These are phyloP conservation scores for Halcyon smyrnensis DNA, from an alignment of 2,797 vertebrate species.

Conservation along the genomic window DNA sequence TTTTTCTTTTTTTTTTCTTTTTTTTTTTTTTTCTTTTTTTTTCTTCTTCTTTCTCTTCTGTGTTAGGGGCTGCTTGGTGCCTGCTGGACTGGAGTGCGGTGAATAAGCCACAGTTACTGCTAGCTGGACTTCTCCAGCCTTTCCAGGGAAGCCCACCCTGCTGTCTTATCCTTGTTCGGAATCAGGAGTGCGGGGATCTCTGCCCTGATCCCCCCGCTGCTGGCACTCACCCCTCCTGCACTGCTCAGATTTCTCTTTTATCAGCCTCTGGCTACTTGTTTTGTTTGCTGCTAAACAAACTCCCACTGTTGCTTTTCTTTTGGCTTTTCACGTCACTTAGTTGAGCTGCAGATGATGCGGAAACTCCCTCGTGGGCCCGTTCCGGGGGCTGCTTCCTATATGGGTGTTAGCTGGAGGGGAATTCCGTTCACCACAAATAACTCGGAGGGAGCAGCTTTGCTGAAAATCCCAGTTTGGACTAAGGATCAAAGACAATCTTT, in stretches of 20 bases:
- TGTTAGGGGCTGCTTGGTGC: not conserved
- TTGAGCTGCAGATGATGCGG: not conserved
- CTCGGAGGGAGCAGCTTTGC: not conserved
- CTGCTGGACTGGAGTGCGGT: not conserved
- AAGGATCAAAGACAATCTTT: not conserved
- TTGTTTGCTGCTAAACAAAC: not conserved
- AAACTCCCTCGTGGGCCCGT: accelerated
- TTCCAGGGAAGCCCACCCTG: not conserved
- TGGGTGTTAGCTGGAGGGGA: not conserved
- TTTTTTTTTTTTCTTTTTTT: not conserved
- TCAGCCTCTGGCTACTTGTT: not conserved
- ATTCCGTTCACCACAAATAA: not conserved
- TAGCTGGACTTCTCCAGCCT: not conserved
- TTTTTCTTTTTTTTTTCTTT: accelerated
- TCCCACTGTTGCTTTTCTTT: not conserved
- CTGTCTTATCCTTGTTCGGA: not conserved
- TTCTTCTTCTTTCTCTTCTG: not conserved
- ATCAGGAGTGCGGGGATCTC: not conserved
- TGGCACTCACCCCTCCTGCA: not conserved
- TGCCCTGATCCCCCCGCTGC: not conserved
- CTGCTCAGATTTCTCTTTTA: not conserved
- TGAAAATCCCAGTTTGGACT: not conserved
- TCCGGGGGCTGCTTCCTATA: not conserved
- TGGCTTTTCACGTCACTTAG: not conserved
- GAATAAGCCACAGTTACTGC: not conserved